These are phyloP conservation scores for Drosophila funebris DNA, from an alignment of 1,140 invertebrate species.

Conservation along the genomic window DNA sequence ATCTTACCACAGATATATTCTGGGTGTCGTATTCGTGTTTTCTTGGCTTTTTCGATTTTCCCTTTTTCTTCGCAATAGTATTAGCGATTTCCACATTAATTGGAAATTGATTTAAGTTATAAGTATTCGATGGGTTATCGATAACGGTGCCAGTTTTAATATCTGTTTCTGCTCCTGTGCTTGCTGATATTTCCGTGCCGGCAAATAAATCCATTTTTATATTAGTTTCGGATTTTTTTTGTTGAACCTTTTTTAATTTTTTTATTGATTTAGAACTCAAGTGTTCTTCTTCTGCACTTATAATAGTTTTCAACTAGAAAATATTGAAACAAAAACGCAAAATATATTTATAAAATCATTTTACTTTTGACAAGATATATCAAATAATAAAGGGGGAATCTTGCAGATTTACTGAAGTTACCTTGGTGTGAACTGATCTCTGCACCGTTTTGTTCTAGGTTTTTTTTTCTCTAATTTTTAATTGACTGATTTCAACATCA, in stretches of 20 bases:
- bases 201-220: background rate
- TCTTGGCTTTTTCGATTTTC: constrained; percentile 46
- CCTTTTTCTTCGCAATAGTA: constrained; percentile 21
- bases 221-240: constrained; percentile 11
- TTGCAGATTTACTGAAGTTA: too few relatives aligned
- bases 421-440: too few relatives aligned
- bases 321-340: background rate
- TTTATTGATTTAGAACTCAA: constrained; percentile 32
- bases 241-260: constrained; percentile 4
- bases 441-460: too few relatives aligned
- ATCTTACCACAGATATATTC: constrained; percentile 64
- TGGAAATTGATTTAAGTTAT: too few relatives aligned
- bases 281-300: constrained; percentile 44
- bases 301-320: constrained; percentile 21
- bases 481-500: too few relatives aligned
- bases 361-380: background rate
- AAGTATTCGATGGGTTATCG: background rate
- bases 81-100: background rate
- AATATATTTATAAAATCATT: background rate
- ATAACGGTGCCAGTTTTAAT: background rate
- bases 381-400: too few relatives aligned
- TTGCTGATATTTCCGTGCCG: background rate
- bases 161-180: background rate
- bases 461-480: too few relatives aligned
- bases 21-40: constrained; percentile 53